phyloP scores from a whole-genome alignment of 2,113 vertebrate genomes.

The Sinocyclocheilus grahami region DNA sequence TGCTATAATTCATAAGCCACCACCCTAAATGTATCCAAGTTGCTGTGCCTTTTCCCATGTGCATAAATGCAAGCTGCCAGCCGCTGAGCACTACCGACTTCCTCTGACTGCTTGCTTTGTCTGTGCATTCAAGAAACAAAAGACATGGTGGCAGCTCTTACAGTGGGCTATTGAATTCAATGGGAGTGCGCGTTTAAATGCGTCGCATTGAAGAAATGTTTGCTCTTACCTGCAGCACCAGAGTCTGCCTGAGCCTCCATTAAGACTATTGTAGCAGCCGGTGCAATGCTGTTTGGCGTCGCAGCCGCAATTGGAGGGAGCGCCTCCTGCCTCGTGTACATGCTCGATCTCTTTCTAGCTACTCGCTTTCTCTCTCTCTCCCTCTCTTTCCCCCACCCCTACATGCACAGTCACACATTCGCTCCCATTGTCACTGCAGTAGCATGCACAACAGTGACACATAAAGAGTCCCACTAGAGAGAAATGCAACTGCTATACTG shows the following conservation, averaged over 20 bases:
- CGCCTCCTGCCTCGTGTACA: slow-evolving; percentile 36
- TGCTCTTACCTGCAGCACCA: slow-evolving; percentile 57
- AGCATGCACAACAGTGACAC: slow-evolving; percentile 48
- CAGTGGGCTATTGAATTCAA: not conserved
- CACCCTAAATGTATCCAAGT: slow-evolving; percentile 13
- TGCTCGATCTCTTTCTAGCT: slow-evolving; percentile 26
- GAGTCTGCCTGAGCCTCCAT: slow-evolving; percentile 59
- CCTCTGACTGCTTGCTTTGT: slow-evolving; percentile 31
- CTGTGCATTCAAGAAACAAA: slow-evolving; percentile 7
- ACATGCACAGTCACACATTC: slow-evolving; percentile 48
- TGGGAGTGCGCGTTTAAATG: slow-evolving; percentile 20
- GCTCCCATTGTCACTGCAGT: slow-evolving; percentile 50
- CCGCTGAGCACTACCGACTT: slow-evolving; percentile 28
- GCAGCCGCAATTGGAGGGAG: slow-evolving; percentile 46
- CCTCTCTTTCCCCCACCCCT: slow-evolving; percentile 29
- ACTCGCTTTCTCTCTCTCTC: slow-evolving; percentile 9
- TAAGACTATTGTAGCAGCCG: slow-evolving; percentile 48
- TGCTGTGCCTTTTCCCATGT: not conserved
- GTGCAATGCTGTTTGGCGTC: slow-evolving; percentile 39
- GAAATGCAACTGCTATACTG: slow-evolving; percentile 8
- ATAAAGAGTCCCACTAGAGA: slow-evolving; percentile 33
- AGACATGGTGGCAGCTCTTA: not conserved
- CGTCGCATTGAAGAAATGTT: slow-evolving; percentile 27
- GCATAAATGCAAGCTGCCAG: slow-evolving; percentile 29
- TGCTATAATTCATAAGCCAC: not conserved